Evolutionary conservation across 1,140 invertebrate species (phyloP), one percentile per base, ranked within the genome.

Genomic region (Bombus superbus): DNA sequence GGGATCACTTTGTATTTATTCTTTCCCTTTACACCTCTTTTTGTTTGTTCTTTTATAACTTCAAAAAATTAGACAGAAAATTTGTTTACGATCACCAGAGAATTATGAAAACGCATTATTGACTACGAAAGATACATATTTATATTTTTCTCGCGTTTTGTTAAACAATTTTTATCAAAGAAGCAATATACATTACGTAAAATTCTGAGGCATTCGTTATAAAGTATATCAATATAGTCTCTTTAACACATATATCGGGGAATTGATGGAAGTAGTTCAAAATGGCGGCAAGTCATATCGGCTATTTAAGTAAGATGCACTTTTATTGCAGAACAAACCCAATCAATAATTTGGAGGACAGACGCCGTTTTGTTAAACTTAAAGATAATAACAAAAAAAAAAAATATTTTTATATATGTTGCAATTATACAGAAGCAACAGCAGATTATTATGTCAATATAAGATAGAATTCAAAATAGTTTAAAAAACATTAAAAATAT

Each of bases 241-340:
- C 82, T 92, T 86, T 91, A 92, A 18, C 15, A 80, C 62, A 66
- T 42, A 78, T 69, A 87, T 92, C 93, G 94, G 94, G 94, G 94
- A 94, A 92, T 95, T 94, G 94, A 94, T 95, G 95, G 94, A 94
- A 95, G 94, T 94, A 92, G 93, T 95, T 95, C 95, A 95, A 95
- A 95, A 95, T 95, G 95, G 95, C 95, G 95, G 95, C 93, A 94
- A 95, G 92, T 94, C 91, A 91, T 90, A 93, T 90, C 86, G 92
- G 81, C 76, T 87, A 81, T 88, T 86, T 86, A 90, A 91, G 86
- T 81, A 90, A 89, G 87, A 91, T 84, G 40, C 89, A 91, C 73
- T 88, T 85, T 90, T 90, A 88, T 87, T 82, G 81, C 83, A 81
- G 44, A 88, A 84, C 85, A 91, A 83, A 82, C 83, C 85, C 84